A percentile compares a stretch with the other conserved stretches of the same genome.
These are phyloP conservation scores for Pseudorectes ferrugineus DNA, from an alignment of 2,113 vertebrate species.

Conservation along the genomic window DNA sequence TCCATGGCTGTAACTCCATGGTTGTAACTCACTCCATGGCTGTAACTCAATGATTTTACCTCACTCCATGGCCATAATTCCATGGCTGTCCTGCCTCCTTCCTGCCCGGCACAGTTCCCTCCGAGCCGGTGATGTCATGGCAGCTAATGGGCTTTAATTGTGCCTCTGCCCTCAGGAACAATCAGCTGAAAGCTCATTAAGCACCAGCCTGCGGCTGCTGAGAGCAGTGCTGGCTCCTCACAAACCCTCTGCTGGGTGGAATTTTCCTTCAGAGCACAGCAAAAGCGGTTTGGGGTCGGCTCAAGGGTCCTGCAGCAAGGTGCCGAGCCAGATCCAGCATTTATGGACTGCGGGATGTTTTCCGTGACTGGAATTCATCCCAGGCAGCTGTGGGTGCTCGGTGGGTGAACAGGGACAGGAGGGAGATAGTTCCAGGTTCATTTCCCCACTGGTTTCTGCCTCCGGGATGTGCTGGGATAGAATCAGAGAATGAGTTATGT, in stretches of 20 bases:
- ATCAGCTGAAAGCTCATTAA: slow-evolving; percentile 35
- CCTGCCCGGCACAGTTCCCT: neutral
- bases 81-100: neutral
- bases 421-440: neutral
- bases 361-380: neutral
- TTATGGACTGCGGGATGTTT: neutral
- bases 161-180: neutral
- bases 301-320: neutral
- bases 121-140: slow-evolving; percentile 19
- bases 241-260: neutral
- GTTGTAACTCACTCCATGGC: neutral
- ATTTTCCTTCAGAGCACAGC: neutral
- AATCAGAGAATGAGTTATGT: neutral
- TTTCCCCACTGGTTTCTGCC: neutral
- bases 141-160: slow-evolving; percentile 47
- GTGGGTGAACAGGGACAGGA: neutral
- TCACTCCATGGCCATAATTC: neutral
- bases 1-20: too few species aligned
- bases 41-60: neutral
- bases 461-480: neutral
- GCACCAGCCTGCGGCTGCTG: neutral
- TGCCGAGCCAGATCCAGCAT: neutral
- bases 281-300: accelerated
- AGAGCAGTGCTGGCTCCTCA: neutral
- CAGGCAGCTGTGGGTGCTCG: neutral